Percentiles rank a stretch among this genome's conserved stretches.
Evolutionary conservation across 2,888 invertebrate genomes (phyloP).

Genomic region (Drosophila mimica): DNA sequence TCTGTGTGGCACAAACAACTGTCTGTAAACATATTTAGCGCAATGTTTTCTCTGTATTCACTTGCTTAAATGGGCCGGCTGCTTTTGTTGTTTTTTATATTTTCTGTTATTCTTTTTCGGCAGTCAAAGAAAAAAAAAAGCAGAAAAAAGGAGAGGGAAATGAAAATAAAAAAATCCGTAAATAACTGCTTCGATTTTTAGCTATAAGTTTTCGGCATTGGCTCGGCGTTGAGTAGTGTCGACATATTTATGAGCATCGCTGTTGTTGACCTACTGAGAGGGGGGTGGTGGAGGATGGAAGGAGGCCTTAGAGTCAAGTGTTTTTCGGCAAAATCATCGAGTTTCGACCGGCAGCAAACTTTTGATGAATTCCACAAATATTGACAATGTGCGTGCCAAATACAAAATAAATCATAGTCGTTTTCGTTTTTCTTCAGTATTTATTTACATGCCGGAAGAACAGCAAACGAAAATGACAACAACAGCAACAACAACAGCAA

Average conservation of each 20-base stretch:
- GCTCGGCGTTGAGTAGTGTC: conserved; percentile 58
- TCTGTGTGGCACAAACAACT: conserved; percentile 49
- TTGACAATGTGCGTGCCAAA: conserved; percentile 77
- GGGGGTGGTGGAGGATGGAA: background rate
- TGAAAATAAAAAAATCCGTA: conserved; percentile 61
- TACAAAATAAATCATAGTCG: conserved; percentile 74
- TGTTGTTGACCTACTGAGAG: background rate
- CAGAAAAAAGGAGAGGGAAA: conserved; percentile 6
- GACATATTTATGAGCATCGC: conserved; percentile 66
- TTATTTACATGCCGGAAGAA: conserved; percentile 77
- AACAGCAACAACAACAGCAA: conserved; percentile 35
- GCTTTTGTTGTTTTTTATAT: conserved; percentile 30
- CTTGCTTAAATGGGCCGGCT: conserved; percentile 55
- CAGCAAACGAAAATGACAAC: conserved; percentile 48
- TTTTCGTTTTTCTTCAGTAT: conserved; percentile 60
- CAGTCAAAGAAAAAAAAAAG: conserved; percentile 11
- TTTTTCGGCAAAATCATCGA: conserved; percentile 45
- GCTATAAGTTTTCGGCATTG: conserved; percentile 47
- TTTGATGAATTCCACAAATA: conserved; percentile 77
- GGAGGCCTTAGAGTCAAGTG: conserved; percentile 39
- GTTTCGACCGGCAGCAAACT: conserved; percentile 24
- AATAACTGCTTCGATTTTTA: conserved; percentile 72
- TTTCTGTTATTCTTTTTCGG: conserved; percentile 11
- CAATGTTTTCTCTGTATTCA: conserved; percentile 45
- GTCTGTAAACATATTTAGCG: conserved; percentile 66